Percentiles rank a stretch among this genome's conserved stretches.
Evolutionary conservation across 2,113 vertebrate genomes (phyloP).

Genomic region (Dicaeum eximium): DNA sequence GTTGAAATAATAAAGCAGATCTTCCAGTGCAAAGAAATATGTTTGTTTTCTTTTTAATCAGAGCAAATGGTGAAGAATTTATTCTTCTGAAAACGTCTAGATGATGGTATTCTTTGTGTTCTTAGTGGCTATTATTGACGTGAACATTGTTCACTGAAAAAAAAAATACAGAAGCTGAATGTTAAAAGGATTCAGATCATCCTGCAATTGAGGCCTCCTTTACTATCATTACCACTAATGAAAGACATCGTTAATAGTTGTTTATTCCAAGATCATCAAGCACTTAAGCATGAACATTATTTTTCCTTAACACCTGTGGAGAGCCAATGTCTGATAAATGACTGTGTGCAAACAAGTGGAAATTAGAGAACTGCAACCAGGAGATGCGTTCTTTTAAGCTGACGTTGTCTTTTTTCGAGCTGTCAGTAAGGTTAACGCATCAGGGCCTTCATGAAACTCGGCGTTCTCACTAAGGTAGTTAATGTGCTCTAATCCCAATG

Average conservation of each 20-base stretch:
- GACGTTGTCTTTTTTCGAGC: not conserved
- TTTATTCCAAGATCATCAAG: constrained; percentile 26
- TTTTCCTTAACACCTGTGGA: constrained; percentile 8
- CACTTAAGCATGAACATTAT: not conserved
- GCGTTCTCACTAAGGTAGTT: not conserved
- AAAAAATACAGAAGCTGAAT: not conserved
- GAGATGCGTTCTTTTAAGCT: not conserved
- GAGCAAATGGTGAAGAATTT: not conserved
- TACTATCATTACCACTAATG: not conserved
- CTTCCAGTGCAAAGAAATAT: not conserved
- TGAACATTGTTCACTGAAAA: not conserved
- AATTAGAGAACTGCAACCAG: not conserved
- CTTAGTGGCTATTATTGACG: not conserved
- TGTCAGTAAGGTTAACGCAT: not conserved
- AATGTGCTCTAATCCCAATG: not conserved
- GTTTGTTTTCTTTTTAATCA: not conserved
- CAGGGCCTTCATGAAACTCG: not conserved
- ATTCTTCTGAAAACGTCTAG: not conserved
- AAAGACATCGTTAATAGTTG: constrained; percentile 1
- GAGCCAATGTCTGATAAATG: not conserved
- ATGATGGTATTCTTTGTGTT: not conserved
- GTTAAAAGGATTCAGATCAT: not conserved
- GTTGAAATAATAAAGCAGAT: not conserved
- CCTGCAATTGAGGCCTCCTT: not conserved
- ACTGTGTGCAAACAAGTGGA: constrained; percentile 17